Base-by-base conservation (phyloP, 2,888 invertebrate genomes). In the Furcula furcula region DNA sequence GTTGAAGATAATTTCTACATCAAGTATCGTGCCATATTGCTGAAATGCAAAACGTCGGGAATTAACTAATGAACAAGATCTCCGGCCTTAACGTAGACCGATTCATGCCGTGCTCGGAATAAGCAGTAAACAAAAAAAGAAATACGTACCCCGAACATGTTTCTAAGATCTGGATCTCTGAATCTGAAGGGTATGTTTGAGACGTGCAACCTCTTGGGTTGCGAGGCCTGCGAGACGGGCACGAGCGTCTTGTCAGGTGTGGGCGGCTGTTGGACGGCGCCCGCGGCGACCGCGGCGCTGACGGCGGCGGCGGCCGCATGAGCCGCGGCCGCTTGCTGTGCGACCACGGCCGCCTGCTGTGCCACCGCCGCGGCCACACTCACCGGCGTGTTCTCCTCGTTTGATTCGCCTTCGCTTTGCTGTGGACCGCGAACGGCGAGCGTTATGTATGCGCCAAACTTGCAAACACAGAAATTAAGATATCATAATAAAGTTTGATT, bases 1-100 rank as follows among this genome's bases (percentile, higher is more conserved):
- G 90, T 99, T 99, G 93, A 99, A 99, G 88, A 99, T 99, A 76
- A 99, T 99, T 93, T 99, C 99, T 89, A 98, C 99, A 91, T 99
- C 99, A 87, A 98, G 93, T 84, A 99, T 99, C 75, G 95, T 94
- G 82, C 99, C 99, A 91, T 96, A 99, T 95, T 98, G 98, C 97
- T 98, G 93, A 77, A 94, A 93, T 82, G 76, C 70, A 89, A 89
- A 85, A 83, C 54, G 57, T 59, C 44, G 46, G 25, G 54, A 45
- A 61, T 76, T 76, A 73, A 68, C 19, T 40, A 26, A 28, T 13
- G 14, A 29, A 20, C 11, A 19, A 11, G 11, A 42, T 31, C 22
- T 37, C 40, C 36, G 44, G 31, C 23, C 18, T 43, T 40, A 55
- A 60, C 38, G 58, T 44, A 39, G 42, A 49, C 42, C 49, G 39